Evolutionary conservation across 2,797 vertebrate species (phyloP), one percentile per base, ranked within the genome.

Genomic region (Danio aesculapii): DNA sequence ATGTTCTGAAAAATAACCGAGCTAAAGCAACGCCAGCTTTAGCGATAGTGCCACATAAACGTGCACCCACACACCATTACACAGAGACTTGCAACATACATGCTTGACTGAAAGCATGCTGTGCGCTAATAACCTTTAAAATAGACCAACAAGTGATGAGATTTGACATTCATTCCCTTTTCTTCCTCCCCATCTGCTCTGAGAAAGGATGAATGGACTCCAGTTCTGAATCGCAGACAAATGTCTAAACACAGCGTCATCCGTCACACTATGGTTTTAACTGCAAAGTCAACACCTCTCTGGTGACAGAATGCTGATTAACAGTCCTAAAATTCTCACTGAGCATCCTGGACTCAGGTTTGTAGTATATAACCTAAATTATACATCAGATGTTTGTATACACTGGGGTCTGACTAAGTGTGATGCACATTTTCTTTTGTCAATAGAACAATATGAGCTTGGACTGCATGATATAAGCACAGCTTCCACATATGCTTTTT

Each of bases 1-100:
- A 57, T 62, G 44, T 55, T 71, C 46, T 39, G 39, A 61, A 74
- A 83, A 77, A 76, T 66, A 80, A 71, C 55, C 14, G 21, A 71
- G 49, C 75, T 70, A 67, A 75, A 72, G 81, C 52, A 71, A 67
- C n/a, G 47, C 21, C 44, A 14, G 53, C 13, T 14, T 44, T 13
- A 53, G 53, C 14, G 12, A 80, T 30, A 21, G n/a, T 58, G 61
- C 66, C 57, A 68, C 55, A 55, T 53, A 64, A 44, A 73, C 9
- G 16, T 57, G 44, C 8, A 59, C 55, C 70, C 55, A n/a, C 71
- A n/a, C 53, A 68, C 62, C 63, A 55, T 75, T 30, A 78, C 61
- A 75, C 55, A 82, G 12, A 70, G 62, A 77, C 71, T 69, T 70
- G 70, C 77, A 50, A 67, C 79, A 78, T 53, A 58, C 30, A 83